Conservation (phyloP, 2,113 vertebrate species). For the Syrrhaptes paradoxus region DNA sequence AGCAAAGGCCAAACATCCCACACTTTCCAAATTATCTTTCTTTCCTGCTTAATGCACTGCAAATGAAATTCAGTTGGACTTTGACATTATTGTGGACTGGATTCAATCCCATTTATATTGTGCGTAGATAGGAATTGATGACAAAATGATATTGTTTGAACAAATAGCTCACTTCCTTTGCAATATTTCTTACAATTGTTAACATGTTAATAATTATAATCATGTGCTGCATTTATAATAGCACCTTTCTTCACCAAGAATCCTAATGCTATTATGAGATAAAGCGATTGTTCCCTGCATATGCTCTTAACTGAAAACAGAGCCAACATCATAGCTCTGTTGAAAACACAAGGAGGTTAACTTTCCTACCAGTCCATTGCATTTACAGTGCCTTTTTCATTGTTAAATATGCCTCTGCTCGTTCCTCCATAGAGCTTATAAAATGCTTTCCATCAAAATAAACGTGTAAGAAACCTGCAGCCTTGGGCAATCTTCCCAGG, state of each 20-base stretch:
- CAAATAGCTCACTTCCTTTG: conserved; percentile 53
- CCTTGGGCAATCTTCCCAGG: not conserved
- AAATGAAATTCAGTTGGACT: conserved; percentile 53
- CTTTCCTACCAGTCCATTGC: not conserved
- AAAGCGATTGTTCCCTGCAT: not conserved
- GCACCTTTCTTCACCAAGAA: conserved; percentile 33
- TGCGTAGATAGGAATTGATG: conserved; percentile 18
- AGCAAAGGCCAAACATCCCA: conserved; percentile 29
- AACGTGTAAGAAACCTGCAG: not conserved
- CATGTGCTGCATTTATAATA: conserved; percentile 7
- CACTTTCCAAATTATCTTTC: conserved; percentile 51
- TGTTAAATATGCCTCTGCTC: not conserved
- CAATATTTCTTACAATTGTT: conserved; percentile 23
- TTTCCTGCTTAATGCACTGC: conserved; percentile 57
- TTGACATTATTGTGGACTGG: not conserved
- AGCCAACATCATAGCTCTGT: not conserved
- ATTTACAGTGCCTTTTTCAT: not conserved
- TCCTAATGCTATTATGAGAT: not conserved
- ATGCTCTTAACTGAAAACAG: not conserved
- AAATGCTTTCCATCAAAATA: not conserved
- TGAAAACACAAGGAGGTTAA: not conserved
- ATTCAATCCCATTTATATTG: conserved; percentile 30
- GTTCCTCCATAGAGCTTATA: not conserved
- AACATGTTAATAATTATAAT: conserved; percentile 26
- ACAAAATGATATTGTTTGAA: conserved; percentile 31